phyloP scores from a whole-genome alignment of 2,888 invertebrate genomes.

The Nephrotoma flavescens region DNA sequence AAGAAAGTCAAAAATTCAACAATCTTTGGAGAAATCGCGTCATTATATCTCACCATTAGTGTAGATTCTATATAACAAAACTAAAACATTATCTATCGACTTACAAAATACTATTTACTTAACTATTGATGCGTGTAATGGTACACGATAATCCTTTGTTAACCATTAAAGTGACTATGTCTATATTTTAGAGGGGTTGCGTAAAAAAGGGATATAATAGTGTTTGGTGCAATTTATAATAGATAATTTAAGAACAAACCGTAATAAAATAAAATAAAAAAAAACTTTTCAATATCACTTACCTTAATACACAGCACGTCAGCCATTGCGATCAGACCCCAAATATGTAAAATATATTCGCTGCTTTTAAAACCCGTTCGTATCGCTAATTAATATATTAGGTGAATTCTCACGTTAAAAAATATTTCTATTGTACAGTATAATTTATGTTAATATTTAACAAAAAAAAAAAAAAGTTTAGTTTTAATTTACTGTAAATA shows the following conservation, averaged over 20 bases:
- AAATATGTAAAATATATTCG: neutral
- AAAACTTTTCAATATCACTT: slow-evolving; percentile 7
- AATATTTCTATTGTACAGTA: neutral
- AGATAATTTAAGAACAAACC: neutral
- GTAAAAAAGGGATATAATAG: neutral
- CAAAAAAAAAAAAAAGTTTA: neutral
- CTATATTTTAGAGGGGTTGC: too few species aligned
- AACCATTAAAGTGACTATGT: too few species aligned
- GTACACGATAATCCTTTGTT: too few species aligned
- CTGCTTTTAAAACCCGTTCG: neutral
- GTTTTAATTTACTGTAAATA: neutral
- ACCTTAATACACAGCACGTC: slow-evolving; percentile 17
- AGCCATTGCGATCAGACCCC: slow-evolving; percentile 20
- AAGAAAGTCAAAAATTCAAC: too few species aligned
- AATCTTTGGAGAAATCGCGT: too few species aligned
- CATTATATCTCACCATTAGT: too few species aligned
- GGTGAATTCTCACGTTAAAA: neutral
- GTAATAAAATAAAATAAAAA: neutral
- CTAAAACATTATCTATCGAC: too few species aligned
- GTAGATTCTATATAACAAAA: too few species aligned
- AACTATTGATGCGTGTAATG: too few species aligned
- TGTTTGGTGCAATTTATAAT: neutral
- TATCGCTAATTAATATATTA: neutral
- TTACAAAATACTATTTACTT: too few species aligned
- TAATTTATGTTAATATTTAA: neutral